phyloP scores from a whole-genome alignment of 2,113 vertebrate genomes.

The Ceyx margarethae region DNA sequence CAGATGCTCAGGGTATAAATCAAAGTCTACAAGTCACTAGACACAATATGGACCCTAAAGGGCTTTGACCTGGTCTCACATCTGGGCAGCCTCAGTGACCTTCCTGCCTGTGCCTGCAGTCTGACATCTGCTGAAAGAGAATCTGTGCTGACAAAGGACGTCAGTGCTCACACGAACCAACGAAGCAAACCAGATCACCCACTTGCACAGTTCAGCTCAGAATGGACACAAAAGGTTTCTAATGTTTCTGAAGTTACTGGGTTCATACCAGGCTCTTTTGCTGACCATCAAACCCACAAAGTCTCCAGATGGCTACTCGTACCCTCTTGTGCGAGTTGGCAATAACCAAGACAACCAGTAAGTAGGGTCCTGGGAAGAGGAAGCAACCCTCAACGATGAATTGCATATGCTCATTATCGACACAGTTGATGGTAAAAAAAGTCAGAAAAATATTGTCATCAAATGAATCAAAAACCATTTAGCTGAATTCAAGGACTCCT shows the following conservation, averaged over 20 bases:
- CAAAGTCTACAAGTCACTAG: background rate
- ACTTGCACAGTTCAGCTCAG: accelerated
- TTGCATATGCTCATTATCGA: background rate
- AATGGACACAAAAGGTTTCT: background rate
- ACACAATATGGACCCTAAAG: accelerated
- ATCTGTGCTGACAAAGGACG: background rate
- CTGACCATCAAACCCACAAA: background rate
- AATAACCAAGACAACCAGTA: background rate
- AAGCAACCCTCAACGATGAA: background rate
- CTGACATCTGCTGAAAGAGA: background rate
- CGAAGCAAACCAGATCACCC: background rate
- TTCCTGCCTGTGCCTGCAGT: background rate
- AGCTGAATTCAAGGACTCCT: background rate
- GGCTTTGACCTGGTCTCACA: background rate
- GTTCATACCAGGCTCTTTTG: background rate
- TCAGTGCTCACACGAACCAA: accelerated
- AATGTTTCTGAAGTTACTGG: background rate
- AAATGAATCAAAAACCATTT: background rate
- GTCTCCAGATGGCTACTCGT: background rate
- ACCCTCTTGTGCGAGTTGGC: background rate
- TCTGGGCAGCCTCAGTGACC: background rate
- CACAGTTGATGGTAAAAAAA: background rate
- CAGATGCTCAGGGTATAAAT: background rate
- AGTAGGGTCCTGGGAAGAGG: background rate
- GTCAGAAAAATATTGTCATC: background rate